These are phyloP conservation scores for Aphaenogaster rudis DNA, from an alignment of 1,140 invertebrate genomes.

Conservation along the genomic window DNA sequence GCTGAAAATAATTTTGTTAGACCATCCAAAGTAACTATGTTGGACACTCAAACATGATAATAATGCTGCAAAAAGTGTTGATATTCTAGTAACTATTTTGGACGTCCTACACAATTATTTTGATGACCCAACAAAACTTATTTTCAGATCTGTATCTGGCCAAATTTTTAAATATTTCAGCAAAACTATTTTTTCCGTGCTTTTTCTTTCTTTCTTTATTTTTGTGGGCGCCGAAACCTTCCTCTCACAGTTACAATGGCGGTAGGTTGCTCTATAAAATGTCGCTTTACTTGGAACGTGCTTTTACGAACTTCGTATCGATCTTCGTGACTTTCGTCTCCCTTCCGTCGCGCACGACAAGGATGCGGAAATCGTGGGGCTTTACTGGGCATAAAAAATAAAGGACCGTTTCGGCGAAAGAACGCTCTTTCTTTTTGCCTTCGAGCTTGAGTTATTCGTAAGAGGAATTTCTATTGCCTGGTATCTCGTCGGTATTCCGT, in stretches of 20 bases:
- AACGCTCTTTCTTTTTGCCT: background rate
- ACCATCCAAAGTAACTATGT: too few relatives aligned
- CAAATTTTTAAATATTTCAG: too few relatives aligned
- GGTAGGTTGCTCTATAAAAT: background rate
- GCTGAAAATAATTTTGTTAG: too few relatives aligned
- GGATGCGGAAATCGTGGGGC: background rate
- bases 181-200: too few relatives aligned
- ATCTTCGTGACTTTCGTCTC: conserved; percentile 5
- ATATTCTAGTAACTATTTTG: too few relatives aligned
- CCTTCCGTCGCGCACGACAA: background rate
- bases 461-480: background rate
- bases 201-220: background rate
- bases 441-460: background rate
- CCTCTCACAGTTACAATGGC: background rate
- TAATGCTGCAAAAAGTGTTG: too few relatives aligned
- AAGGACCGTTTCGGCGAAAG: background rate
- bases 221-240: background rate
- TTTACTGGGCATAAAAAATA: too few relatives aligned
- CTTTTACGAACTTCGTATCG: conserved; percentile 35
- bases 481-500: background rate
- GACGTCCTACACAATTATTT: too few relatives aligned
- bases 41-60: too few relatives aligned
- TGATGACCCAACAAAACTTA: too few relatives aligned
- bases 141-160: too few relatives aligned
- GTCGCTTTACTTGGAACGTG: background rate